These are phyloP conservation scores for Plutella xylostella DNA, from an alignment of 2,888 invertebrate genomes.

Conservation along the genomic window DNA sequence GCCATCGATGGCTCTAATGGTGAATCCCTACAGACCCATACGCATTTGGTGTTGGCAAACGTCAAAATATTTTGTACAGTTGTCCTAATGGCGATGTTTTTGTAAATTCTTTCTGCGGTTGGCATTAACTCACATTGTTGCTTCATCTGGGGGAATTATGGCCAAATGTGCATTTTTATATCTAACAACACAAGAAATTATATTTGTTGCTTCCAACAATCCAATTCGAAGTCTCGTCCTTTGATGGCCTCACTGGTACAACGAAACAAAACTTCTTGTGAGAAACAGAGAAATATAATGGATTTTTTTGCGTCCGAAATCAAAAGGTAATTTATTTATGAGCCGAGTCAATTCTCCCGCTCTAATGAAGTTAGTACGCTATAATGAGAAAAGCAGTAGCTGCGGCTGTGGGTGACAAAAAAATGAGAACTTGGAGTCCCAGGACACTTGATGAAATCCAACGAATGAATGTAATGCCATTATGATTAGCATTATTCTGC, in stretches of 20 bases:
- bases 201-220: not conserved
- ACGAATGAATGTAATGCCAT: conserved; percentile 66
- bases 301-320: conserved; percentile 13
- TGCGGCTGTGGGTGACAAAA: conserved; percentile 29
- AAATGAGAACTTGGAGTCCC: no score
- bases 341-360: conserved; percentile 26
- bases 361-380: conserved; percentile 44
- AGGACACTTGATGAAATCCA: conserved; percentile 60
- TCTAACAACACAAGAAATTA: not conserved
- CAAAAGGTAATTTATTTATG: conserved; percentile 22
- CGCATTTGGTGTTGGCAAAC: conserved; percentile 46
- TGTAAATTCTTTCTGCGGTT: conserved; percentile 24
- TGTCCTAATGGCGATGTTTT: conserved; percentile 12
- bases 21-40: conserved; percentile 54
- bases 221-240: no score
- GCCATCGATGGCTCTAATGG: conserved; percentile 36
- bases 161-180: conserved; percentile 44
- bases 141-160: conserved; percentile 38
- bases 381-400: conserved; percentile 42
- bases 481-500: conserved; percentile 66
- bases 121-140: conserved; percentile 55
- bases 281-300: no score
- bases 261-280: conserved; percentile 7
- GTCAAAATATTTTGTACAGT: conserved; percentile 64
- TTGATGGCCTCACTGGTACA: no score